Evolutionary conservation across 2,113 vertebrate genomes (phyloP).

Genomic region (Camelus bactrianus): DNA sequence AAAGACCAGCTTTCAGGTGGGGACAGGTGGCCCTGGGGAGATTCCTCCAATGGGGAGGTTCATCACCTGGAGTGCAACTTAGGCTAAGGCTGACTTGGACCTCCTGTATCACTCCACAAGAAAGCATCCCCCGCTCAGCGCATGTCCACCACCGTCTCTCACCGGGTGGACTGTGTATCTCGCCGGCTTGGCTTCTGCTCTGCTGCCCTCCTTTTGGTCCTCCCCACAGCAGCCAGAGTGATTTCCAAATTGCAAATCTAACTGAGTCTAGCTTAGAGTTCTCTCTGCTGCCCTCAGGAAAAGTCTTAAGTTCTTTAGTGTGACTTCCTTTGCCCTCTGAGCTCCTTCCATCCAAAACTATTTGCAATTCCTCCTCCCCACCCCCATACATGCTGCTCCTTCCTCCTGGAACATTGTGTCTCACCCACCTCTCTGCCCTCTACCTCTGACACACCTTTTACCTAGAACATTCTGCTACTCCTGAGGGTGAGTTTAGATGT

Average conservation of each 20-base stretch:
- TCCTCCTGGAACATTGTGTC: background rate
- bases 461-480: background rate
- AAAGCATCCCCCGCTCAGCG: accelerated
- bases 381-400: background rate
- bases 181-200: background rate
- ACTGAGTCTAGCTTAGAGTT: background rate
- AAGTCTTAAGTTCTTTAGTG: background rate
- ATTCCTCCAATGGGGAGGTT: background rate
- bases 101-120: background rate
- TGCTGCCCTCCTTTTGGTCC: background rate
- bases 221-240: background rate
- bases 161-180: background rate
- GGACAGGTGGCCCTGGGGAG: background rate
- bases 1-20: background rate
- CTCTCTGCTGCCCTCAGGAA: background rate
- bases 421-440: background rate
- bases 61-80: background rate
- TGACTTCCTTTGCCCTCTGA: background rate
- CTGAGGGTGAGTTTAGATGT: background rate
- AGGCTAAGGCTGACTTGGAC: background rate
- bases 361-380: background rate
- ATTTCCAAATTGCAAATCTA: background rate
- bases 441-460: background rate
- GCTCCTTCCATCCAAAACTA: background rate
- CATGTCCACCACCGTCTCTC: background rate